phyloP scores from a whole-genome alignment of 2,113 vertebrate genomes.

The Elachura formosa region DNA sequence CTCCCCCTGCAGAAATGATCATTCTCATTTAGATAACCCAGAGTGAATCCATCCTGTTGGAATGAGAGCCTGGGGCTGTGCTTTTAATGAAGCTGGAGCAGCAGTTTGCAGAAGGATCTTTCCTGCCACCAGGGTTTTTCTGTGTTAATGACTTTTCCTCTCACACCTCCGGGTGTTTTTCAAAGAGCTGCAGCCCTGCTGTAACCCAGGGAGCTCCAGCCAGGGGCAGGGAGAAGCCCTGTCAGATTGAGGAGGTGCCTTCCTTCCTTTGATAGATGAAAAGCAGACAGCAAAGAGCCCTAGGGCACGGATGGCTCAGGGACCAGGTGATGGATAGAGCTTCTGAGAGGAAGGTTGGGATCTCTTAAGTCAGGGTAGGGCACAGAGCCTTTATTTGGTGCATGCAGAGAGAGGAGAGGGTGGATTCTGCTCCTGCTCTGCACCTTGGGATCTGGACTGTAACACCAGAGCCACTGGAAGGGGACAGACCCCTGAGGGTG shows the following conservation, averaged over 20 bases:
- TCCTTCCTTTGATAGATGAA: background rate
- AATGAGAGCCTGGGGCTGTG: background rate
- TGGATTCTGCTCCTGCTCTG: background rate
- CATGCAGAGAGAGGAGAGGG: background rate
- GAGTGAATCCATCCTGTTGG: background rate
- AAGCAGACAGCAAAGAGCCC: background rate
- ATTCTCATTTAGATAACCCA: slow-evolving; percentile 13
- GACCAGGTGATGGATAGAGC: background rate
- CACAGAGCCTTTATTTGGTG: background rate
- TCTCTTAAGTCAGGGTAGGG: background rate
- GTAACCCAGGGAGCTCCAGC: background rate
- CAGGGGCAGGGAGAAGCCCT: background rate
- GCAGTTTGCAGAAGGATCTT: background rate
- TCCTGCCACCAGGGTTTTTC: background rate
- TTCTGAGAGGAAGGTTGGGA: background rate
- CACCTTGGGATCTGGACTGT: background rate
- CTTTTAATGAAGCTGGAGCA: slow-evolving; percentile 37
- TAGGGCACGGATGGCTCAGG: background rate
- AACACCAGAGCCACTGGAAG: background rate
- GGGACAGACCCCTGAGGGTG: background rate
- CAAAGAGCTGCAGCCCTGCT: background rate
- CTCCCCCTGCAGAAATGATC: background rate
- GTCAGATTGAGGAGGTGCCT: background rate
- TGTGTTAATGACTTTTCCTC: slow-evolving; percentile 25
- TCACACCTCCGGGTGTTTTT: background rate